A percentile compares a stretch with the other conserved stretches of the same genome.
These are phyloP conservation scores for Seladonia tumulorum DNA, from an alignment of 2,888 invertebrate genomes.

Conservation along the genomic window DNA sequence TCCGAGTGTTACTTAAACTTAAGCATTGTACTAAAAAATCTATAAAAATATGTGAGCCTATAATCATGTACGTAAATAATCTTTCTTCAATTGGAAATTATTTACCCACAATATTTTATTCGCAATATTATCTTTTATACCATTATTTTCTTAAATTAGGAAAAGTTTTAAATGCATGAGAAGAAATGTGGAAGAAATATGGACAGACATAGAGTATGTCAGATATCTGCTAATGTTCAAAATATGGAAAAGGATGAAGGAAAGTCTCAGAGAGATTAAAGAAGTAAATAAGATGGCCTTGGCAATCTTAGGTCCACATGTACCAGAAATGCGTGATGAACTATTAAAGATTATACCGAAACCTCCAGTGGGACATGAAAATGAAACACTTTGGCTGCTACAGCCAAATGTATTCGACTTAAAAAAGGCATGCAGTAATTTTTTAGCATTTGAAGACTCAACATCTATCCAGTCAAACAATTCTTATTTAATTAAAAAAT, in stretches of 20 bases:
- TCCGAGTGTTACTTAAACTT: conserved; percentile 77
- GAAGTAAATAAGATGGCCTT: conserved; percentile 75
- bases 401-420: conserved; percentile 76
- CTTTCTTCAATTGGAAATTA: not conserved
- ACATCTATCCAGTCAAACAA: conserved; percentile 29
- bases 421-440: conserved; percentile 71
- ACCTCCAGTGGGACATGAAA: conserved; percentile 65
- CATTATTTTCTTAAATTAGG: conserved; percentile 63
- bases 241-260: conserved; percentile 76
- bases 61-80: conserved; percentile 74
- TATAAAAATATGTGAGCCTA: conserved; percentile 74
- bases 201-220: conserved; percentile 74
- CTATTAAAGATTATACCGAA: conserved; percentile 70
- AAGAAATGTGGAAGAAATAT: conserved; percentile 38
- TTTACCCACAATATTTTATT: not conserved
- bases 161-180: conserved; percentile 73
- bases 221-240: conserved; percentile 79
- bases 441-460: conserved; percentile 71
- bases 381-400: conserved; percentile 76
- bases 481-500: conserved; percentile 25
- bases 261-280: conserved; percentile 69
- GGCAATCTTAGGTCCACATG: conserved; percentile 71
- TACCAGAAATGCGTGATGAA: conserved; percentile 71
- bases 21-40: conserved; percentile 73
- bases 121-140: conserved; percentile 10